Base-by-base conservation (phyloP, 2,888 invertebrate species). In the Empis stercorea region DNA sequence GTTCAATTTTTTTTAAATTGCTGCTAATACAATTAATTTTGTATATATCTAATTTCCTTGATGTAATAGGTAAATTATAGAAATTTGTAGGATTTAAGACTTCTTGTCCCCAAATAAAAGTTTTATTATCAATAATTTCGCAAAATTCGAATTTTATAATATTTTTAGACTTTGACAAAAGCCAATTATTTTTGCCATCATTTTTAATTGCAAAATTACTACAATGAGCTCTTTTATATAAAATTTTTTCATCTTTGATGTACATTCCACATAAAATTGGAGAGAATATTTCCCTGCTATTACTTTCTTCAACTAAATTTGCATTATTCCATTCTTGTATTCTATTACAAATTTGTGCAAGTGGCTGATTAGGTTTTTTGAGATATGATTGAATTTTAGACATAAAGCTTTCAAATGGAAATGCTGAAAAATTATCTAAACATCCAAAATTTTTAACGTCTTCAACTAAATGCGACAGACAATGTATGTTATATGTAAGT, bases 371-470 rank as follows among this genome's bases (percentile, higher is more conserved):
- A 20, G 51, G 23, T 36, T 36, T 36, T 36, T 14, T n/a, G n/a
- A 36, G 36, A n/a, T 15, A 5, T 5, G n/a, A 43, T 27, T 27
- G 4, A 7, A 27, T 27, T 27, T 27, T 27, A 27, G 23, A 27
- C 50, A 57, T 52, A 37, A 45, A 53, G 42, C 49, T 54, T 51
- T 54, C 56, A 44, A 50, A 56, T 39, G 52, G 49, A 39, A 55
- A 55, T 4, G 54, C 51, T 43, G 56, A 55, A 40, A 58, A 56
- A 20, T 48, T 43, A 40, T 58, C 55, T 32, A 58, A 42, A 14
- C 16, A 15, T 6, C 55, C 56, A 48, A 41, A 51, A 10, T 43
- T 47, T 48, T 51, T 49, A 10, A 47, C 54, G 38, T 55, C 55
- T 43, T 51, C 30, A n/a, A 51, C 44, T 11, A 57, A 40, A 49